A percentile compares a stretch with the other conserved stretches of the same genome.
Conservation (phyloP, 1,140 invertebrate species). For the Diuraphis noxia region DNA sequence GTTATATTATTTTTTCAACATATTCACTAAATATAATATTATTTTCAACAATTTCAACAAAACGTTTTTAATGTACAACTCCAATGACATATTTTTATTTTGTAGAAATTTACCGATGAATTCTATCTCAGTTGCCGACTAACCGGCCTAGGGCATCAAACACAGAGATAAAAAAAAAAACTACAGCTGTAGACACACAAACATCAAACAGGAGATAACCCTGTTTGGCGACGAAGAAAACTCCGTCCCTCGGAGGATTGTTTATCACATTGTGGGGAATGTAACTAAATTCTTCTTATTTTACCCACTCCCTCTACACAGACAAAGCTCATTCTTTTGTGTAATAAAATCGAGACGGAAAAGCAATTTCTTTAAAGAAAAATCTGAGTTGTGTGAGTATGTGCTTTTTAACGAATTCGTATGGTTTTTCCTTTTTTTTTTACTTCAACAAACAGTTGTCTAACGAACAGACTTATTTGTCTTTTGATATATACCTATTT, state of each 20-base stretch:
- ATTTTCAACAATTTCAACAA: neutral
- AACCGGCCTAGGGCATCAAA: constrained; percentile 17
- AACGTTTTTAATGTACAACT: neutral
- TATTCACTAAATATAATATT: neutral
- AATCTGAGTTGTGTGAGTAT: constrained; percentile 27
- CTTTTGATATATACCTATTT: constrained; percentile 33
- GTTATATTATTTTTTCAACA: neutral
- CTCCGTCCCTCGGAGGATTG: constrained; percentile 50
- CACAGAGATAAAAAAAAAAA: constrained; percentile 39
- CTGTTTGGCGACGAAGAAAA: constrained; percentile 49
- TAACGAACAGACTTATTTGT: constrained; percentile 51
- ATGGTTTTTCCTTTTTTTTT: constrained; percentile 32
- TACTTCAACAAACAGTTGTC: constrained; percentile 48
- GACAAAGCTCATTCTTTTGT: constrained; percentile 37
- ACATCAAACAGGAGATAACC: constrained; percentile 52
- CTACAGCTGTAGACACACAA: constrained; percentile 20
- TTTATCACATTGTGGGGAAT: constrained; percentile 50
- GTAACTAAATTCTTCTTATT: constrained; percentile 52
- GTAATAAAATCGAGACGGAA: constrained; percentile 49
- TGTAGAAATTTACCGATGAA: neutral
- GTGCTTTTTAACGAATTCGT: constrained; percentile 45
- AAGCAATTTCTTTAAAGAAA: constrained; percentile 51
- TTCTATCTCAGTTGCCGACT: neutral
- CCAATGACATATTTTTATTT: constrained; percentile 11
- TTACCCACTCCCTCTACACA: neutral